Conservation (phyloP, 2,797 vertebrate species). For the Menidia menidia region DNA sequence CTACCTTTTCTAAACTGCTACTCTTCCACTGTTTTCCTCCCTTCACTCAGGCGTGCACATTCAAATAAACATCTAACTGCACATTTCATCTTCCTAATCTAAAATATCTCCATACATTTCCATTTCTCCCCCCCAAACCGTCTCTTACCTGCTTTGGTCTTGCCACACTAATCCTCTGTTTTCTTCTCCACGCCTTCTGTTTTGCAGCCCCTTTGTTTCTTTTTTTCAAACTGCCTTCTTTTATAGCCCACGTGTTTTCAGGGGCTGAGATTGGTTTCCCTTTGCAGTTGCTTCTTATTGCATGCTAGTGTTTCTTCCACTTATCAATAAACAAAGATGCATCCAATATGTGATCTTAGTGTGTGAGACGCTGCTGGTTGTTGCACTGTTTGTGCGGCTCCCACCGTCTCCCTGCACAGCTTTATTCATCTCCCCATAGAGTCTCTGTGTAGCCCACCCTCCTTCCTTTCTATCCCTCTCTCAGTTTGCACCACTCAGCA, state of each 20-base stretch:
- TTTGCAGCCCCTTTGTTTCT: constrained; percentile 57
- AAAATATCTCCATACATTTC: not conserved
- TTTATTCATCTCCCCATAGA: constrained; percentile 78
- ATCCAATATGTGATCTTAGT: constrained; percentile 17
- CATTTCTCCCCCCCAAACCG: not conserved
- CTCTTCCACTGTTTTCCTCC: not conserved
- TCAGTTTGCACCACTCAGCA: constrained; percentile 42
- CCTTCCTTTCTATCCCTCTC: constrained; percentile 24
- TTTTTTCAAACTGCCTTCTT: constrained; percentile 24
- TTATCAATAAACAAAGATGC: constrained; percentile 38
- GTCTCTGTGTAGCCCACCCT: constrained; percentile 33
- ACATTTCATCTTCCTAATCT: not conserved
- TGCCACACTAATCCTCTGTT: constrained; percentile 10
- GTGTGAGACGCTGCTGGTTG: constrained; percentile 45
- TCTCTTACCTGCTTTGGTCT: constrained; percentile 66
- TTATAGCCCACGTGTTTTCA: constrained; percentile 32
- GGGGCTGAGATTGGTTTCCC: constrained; percentile 26
- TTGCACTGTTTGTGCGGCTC: constrained; percentile 64
- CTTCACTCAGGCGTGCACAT: not conserved
- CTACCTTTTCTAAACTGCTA: no score
- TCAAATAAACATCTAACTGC: not conserved
- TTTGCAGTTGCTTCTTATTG: constrained; percentile 33
- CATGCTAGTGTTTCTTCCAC: constrained; percentile 44
- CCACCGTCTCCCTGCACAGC: constrained; percentile 83
- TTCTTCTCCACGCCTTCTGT: constrained; percentile 39